Percentiles rank a stretch among this genome's conserved stretches.
phyloP scores from a whole-genome alignment of 2,113 vertebrate genomes.

The Thomomys bottae region DNA sequence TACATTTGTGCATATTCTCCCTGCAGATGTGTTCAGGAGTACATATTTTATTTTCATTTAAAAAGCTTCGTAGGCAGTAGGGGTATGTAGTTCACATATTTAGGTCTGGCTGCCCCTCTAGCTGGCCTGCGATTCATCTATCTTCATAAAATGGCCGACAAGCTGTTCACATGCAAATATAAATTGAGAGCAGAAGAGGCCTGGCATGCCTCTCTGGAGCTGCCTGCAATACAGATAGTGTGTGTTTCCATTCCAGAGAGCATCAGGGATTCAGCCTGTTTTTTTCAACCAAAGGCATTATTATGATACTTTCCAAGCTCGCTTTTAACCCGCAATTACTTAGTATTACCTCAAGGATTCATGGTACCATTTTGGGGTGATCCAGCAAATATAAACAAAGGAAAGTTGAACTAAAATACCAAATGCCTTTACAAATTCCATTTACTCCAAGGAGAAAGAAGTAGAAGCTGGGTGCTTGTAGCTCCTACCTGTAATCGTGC shows the following conservation, averaged over 20 bases:
- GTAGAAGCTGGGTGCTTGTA: background rate
- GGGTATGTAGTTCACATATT: slow-evolving; percentile 13
- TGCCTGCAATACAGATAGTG: slow-evolving; percentile 47
- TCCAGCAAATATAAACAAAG: background rate
- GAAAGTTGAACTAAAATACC: background rate
- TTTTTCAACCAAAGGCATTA: slow-evolving; percentile 23
- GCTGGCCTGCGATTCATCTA: slow-evolving; percentile 61
- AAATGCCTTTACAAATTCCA: background rate
- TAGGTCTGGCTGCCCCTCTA: slow-evolving; percentile 35
- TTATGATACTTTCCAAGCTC: background rate
- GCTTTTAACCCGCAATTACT: slow-evolving; percentile 32
- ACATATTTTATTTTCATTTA: slow-evolving; percentile 28
- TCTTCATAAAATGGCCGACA: slow-evolving; percentile 73
- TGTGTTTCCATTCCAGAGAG: slow-evolving; percentile 60
- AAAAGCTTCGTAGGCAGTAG: background rate
- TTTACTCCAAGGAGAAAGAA: slow-evolving; percentile 41
- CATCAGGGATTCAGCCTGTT: slow-evolving; percentile 42
- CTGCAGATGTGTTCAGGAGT: slow-evolving; percentile 15
- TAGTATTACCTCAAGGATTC: slow-evolving; percentile 13
- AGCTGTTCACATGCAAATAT: slow-evolving; percentile 75
- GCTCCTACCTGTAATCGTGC: no score
- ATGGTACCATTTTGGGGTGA: background rate
- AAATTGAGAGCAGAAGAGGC: slow-evolving; percentile 59
- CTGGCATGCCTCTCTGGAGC: slow-evolving; percentile 64
- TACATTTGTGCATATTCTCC: slow-evolving; percentile 17